Evolutionary conservation across 2,797 vertebrate species (phyloP).

Genomic region (Harpia harpyja): DNA sequence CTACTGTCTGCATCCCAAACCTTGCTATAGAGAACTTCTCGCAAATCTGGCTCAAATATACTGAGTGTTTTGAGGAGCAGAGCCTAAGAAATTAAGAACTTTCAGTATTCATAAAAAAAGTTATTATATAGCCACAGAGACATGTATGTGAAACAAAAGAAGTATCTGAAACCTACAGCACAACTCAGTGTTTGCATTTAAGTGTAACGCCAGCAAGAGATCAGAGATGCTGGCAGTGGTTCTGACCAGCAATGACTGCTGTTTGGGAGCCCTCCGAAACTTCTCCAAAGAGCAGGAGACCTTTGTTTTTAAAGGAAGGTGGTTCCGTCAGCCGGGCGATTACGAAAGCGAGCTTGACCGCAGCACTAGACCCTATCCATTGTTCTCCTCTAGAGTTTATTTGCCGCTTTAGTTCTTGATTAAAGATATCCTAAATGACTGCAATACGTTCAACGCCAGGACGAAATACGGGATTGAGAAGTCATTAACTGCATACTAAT

Average conservation of each 20-base stretch:
- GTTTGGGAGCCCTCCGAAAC: neutral
- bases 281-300: neutral
- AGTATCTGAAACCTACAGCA: neutral
- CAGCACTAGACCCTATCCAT: neutral
- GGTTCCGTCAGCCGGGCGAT: fast-evolving
- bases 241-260: neutral
- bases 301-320: neutral
- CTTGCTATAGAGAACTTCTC: fast-evolving
- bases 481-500: neutral
- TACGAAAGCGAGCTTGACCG: fast-evolving
- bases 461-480: neutral
- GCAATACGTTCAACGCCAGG: fast-evolving
- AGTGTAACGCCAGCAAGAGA: neutral
- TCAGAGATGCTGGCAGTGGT: neutral
- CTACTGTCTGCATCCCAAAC: neutral
- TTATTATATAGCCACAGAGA: neutral
- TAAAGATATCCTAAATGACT: neutral
- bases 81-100: neutral
- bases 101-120: neutral
- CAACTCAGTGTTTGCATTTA: neutral
- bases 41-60: neutral
- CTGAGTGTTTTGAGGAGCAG: neutral
- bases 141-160: neutral
- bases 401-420: neutral
- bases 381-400: neutral